Evolutionary conservation across 2,888 invertebrate genomes (phyloP).

Genomic region (Heliothis peltigera): DNA sequence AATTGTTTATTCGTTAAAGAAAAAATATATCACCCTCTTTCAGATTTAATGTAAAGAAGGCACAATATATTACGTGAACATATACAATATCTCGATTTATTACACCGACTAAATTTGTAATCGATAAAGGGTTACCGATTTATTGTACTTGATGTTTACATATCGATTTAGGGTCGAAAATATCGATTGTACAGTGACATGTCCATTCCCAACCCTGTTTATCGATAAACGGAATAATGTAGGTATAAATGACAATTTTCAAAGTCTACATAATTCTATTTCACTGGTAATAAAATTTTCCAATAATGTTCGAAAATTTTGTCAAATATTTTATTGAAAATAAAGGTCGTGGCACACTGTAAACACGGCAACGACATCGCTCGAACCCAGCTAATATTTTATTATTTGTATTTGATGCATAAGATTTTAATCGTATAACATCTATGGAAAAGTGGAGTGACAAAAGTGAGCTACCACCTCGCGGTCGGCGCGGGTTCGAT

Average conservation of each 20-base stretch:
- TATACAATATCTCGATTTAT: slow-evolving; percentile 38
- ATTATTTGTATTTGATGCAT: too few relatives aligned
- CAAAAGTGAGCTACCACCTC: too few relatives aligned
- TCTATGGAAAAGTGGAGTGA: too few relatives aligned
- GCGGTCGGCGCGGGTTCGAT: too few relatives aligned
- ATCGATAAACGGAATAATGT: background rate
- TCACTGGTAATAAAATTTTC: slow-evolving; percentile 16
- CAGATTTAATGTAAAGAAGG: slow-evolving; percentile 75
- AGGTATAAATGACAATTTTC: background rate
- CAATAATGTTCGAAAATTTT: background rate
- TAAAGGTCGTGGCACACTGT: too few relatives aligned
- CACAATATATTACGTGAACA: slow-evolving; percentile 71
- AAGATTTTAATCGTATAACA: too few relatives aligned
- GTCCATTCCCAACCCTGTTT: background rate
- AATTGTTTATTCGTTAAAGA: slow-evolving; percentile 83
- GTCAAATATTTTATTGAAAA: slow-evolving; percentile 14
- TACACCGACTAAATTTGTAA: slow-evolving; percentile 23
- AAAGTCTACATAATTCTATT: slow-evolving; percentile 1
- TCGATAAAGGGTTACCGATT: slow-evolving; percentile 20
- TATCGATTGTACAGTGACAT: too few relatives aligned
- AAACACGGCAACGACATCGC: too few relatives aligned
- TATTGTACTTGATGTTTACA: slow-evolving; percentile 37
- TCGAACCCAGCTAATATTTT: too few relatives aligned
- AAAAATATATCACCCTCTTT: slow-evolving; percentile 86
- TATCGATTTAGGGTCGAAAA: slow-evolving; percentile 20